A percentile compares a stretch with the other conserved stretches of the same genome.
Evolutionary conservation across 2,113 vertebrate species (phyloP).

Genomic region (Lepidothrix coronata): DNA sequence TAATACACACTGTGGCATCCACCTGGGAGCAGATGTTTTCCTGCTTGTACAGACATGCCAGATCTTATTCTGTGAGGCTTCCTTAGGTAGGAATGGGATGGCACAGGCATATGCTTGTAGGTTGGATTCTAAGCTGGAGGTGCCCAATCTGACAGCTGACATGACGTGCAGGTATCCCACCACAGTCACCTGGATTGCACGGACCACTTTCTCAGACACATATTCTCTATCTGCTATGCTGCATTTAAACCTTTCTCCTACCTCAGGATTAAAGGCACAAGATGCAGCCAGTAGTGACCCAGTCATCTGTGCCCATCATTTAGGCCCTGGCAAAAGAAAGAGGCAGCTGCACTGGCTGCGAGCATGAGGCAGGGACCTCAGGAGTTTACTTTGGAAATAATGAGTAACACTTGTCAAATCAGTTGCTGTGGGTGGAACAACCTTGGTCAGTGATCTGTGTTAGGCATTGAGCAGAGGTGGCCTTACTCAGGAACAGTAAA

Average conservation of each 20-base stretch:
- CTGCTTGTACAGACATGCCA: not conserved
- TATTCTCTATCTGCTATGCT: not conserved
- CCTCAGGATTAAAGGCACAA: not conserved
- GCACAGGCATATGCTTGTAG: too few species aligned
- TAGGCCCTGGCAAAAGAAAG: not conserved
- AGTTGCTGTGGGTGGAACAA: not conserved
- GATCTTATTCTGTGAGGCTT: not conserved
- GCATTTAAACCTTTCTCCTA: not conserved
- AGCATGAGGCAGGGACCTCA: not conserved
- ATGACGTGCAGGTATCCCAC: accelerated
- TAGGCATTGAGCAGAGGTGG: not conserved
- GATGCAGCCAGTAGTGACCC: not conserved
- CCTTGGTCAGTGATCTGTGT: not conserved
- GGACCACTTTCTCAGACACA: not conserved
- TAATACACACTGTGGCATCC: not conserved
- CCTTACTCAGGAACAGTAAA: not conserved
- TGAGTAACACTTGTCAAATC: not conserved
- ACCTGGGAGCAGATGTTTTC: not conserved
- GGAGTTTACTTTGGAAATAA: not conserved
- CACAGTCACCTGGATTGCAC: not conserved
- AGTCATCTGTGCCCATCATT: not conserved
- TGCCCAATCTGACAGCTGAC: not conserved
- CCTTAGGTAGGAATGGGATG: not conserved
- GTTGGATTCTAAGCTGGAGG: not conserved
- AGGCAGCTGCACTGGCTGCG: not conserved